Evolutionary conservation across 2,888 invertebrate species (phyloP).

Genomic region (Lasioglossum figueresi): DNA sequence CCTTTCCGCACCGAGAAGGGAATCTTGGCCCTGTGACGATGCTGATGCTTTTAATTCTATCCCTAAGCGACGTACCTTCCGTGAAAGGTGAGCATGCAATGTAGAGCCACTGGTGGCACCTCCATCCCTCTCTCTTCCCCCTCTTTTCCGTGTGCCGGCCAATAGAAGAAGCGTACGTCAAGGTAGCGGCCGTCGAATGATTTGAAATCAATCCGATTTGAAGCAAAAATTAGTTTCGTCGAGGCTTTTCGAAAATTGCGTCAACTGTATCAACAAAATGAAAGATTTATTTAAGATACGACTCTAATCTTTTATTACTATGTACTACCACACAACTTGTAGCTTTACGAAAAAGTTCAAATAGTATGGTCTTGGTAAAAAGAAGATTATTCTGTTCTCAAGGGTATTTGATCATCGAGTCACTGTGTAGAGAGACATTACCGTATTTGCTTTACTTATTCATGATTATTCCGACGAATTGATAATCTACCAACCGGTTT

Average conservation of each 20-base stretch:
- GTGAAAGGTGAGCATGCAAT: constrained; percentile 78
- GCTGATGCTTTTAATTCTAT: constrained; percentile 75
- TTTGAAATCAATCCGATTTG: background rate
- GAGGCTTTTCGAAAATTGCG: background rate
- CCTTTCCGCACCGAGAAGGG: constrained; percentile 76
- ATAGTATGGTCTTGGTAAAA: background rate
- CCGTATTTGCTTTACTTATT: background rate
- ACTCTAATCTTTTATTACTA: background rate
- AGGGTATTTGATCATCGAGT: background rate
- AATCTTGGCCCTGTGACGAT: constrained; percentile 76
- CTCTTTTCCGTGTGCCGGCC: background rate
- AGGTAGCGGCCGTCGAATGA: background rate
- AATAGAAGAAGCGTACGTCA: background rate
- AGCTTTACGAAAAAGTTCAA: too few species aligned
- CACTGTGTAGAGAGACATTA: background rate
- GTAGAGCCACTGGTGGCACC: background rate
- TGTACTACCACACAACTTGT: background rate
- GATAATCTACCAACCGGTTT: background rate
- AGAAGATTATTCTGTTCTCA: background rate
- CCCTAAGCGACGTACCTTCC: constrained; percentile 73
- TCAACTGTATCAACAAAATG: background rate
- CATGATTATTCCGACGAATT: constrained; percentile 1
- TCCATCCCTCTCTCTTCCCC: background rate
- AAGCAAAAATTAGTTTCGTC: background rate
- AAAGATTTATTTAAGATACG: background rate